Evolutionary conservation across 2,888 invertebrate species (phyloP).

Genomic region (Scaptomyza caliginosa): DNA sequence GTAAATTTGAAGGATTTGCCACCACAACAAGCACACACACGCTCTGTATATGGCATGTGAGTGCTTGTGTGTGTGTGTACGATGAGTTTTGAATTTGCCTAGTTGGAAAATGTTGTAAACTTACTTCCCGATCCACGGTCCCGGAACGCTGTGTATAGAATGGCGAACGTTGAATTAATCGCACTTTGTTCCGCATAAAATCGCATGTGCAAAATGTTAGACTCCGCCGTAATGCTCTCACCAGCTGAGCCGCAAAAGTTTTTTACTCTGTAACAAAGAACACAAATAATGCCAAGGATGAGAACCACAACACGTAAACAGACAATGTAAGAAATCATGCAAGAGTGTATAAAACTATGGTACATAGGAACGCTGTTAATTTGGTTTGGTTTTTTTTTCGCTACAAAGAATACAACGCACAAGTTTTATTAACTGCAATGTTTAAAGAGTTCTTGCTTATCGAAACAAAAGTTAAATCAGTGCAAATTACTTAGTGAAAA

Average conservation of each 20-base stretch:
- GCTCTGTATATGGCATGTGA: neutral
- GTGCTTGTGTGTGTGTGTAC: neutral
- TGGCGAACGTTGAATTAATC: conserved; percentile 88
- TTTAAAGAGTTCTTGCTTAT: neutral
- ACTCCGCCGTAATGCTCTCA: conserved; percentile 88
- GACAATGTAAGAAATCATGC: neutral
- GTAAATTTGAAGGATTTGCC: conserved; percentile 12
- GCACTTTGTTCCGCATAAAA: conserved; percentile 88
- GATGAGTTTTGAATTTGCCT: neutral
- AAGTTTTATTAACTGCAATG: neutral
- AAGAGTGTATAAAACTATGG: neutral
- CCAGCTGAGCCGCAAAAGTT: conserved; percentile 95
- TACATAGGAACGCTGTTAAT: neutral
- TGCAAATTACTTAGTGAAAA: neutral
- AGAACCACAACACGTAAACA: neutral
- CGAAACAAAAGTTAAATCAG: too few relatives aligned
- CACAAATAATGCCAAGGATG: neutral
- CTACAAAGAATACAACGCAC: neutral
- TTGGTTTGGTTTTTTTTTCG: neutral
- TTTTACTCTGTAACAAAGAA: conserved; percentile 84
- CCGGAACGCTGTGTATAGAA: conserved; percentile 90
- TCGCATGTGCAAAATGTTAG: conserved; percentile 90
- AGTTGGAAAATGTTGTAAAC: conserved; percentile 53
- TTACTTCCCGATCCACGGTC: conserved; percentile 85
- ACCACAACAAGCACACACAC: neutral